phyloP scores from a whole-genome alignment of 2,888 invertebrate species.

The Oligia fasciuncula region DNA sequence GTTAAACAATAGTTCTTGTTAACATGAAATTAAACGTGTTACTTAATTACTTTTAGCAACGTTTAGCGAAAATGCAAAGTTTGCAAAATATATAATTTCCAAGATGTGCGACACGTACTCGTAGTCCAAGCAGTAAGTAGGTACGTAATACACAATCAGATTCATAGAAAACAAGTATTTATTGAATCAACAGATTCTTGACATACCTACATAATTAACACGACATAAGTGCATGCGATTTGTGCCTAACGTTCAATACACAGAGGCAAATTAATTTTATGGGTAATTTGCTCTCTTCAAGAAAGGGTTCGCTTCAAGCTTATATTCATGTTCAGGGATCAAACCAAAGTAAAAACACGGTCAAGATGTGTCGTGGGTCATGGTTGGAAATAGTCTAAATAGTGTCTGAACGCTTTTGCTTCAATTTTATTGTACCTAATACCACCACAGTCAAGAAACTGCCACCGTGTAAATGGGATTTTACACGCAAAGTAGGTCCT shows the following conservation, averaged over 20 bases:
- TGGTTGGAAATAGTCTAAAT: neutral
- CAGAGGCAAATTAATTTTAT: neutral
- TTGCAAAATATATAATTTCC: neutral
- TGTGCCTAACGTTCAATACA: neutral
- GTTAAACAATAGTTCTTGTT: too few relatives aligned
- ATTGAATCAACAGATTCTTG: slow-evolving; percentile 47
- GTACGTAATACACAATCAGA: slow-evolving; percentile 47
- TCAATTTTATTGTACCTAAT: neutral
- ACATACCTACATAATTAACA: slow-evolving; percentile 23
- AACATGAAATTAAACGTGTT: slow-evolving; percentile 19
- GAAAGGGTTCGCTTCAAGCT: neutral
- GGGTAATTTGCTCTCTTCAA: neutral
- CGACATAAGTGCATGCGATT: neutral
- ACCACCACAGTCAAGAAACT: neutral
- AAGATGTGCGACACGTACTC: slow-evolving; percentile 12
- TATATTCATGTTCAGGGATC: too few relatives aligned
- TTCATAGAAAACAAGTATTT: slow-evolving; percentile 24
- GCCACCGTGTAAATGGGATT: neutral
- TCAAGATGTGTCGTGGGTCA: too few relatives aligned
- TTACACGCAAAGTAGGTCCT: neutral
- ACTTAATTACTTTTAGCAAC: slow-evolving; percentile 22
- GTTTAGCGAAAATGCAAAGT: slow-evolving; percentile 6
- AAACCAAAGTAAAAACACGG: neutral
- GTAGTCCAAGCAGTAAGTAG: slow-evolving; percentile 17
- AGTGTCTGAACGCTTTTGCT: neutral